Evolutionary conservation across 2,888 invertebrate genomes (phyloP), one percentile per base, ranked within the genome.

Genomic region (Agonopterix heracliana): DNA sequence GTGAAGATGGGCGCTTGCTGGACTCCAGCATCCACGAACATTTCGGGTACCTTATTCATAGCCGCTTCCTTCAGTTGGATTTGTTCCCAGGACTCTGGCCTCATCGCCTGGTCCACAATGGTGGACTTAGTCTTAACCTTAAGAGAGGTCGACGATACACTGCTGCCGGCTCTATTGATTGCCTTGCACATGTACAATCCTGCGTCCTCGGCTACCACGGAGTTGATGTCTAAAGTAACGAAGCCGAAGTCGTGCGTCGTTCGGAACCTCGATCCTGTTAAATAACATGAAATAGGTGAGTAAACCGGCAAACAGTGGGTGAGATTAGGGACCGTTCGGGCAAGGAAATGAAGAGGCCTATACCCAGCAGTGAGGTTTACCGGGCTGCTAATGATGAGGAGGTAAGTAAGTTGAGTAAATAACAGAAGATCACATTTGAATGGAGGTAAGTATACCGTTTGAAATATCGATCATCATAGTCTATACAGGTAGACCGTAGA

Each of bases 1-100:
- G 96, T 97, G 71, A 98, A 98, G n/a, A 97, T 96, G 26, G 98
- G 98, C 44, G 98, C 96, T 79, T 97, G 95, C 72, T 95, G 95
- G 1, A 95, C 95, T 51, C 94, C 93, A 2, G 93, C 92, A 67
- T 96, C 96, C 13, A 95, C 91, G 74, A 95, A 95, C 93, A 94
- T 95, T 81, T 95, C 94, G 1, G 96, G 96, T 40, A 96, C 95
- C 74, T 93, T 94, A 74, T 96, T 95, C 94, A 95, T 95, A 54
- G 96, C 95, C 10, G 96, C 96, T 89, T 98, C 98, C 73, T 97
- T 95, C 35, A 95, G 86, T 70, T 95, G 95, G 65, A 96, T 97
- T 84, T 96, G 96, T 78, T 95, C 95, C 96, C 96, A 97, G 38
- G 95, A 94, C 71, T 97, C 96, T 0, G 97, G 97, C 68, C 97